Evolutionary conservation across 2,113 vertebrate genomes (phyloP).

Genomic region (Podocnemis expansa): DNA sequence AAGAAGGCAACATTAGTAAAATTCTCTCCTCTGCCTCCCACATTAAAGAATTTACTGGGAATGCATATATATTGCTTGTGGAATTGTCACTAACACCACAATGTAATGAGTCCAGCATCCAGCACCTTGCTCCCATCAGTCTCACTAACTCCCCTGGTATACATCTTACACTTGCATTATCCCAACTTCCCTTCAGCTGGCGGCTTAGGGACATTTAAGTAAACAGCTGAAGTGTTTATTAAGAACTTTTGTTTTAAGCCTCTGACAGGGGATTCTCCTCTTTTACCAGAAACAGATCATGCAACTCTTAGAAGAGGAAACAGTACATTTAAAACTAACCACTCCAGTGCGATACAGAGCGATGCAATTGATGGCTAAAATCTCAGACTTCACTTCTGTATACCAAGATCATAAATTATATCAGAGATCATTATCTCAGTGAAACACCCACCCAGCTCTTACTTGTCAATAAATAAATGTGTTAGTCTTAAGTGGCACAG

Average conservation of each 20-base stretch:
- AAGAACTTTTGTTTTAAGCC: neutral
- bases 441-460: neutral
- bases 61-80: conserved; percentile 19
- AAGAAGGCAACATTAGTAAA: neutral
- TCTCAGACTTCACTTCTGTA: neutral
- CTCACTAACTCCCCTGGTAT: conserved; percentile 9
- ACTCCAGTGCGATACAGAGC: neutral
- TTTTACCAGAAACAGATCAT: neutral
- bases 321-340: neutral
- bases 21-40: neutral
- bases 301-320: neutral
- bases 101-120: conserved; percentile 11
- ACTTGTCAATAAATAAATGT: too few species aligned
- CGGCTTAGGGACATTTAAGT: neutral
- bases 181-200: conserved; percentile 30
- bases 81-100: neutral
- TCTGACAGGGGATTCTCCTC: neutral
- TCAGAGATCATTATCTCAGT: neutral
- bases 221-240: neutral
- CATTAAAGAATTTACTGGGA: conserved; percentile 6
- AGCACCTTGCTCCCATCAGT: conserved; percentile 38
- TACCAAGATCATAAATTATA: neutral
- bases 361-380: neutral
- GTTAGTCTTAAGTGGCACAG: too few species aligned
- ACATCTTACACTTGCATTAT: conserved; percentile 17